Conservation (phyloP, 2,797 vertebrate genomes). For the Etheostoma perlongum region DNA sequence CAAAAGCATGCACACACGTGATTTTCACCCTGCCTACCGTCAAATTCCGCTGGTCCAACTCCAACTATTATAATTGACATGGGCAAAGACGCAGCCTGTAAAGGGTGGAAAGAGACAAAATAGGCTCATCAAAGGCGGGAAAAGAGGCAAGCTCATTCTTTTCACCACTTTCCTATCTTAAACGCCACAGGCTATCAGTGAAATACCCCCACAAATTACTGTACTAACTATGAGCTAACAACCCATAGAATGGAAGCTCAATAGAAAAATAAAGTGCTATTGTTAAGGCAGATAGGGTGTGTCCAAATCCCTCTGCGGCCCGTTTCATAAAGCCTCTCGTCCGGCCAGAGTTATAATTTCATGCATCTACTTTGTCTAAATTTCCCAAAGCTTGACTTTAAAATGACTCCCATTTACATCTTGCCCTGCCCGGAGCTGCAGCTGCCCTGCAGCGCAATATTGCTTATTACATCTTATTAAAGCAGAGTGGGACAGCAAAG, state of each 20-base stretch:
- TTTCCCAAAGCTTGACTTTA: conserved; percentile 62
- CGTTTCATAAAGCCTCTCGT: conserved; percentile 28
- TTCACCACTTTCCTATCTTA: conserved; percentile 56
- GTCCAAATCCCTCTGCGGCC: conserved; percentile 31
- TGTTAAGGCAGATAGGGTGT: conserved; percentile 38
- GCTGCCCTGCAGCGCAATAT: conserved; percentile 51
- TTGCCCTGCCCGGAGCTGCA: conserved; percentile 40
- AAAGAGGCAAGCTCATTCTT: conserved; percentile 14
- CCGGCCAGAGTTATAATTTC: conserved; percentile 64
- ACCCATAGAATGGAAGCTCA: conserved; percentile 30
- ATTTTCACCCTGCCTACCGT: conserved; percentile 87
- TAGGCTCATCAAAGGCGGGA: conserved; percentile 31
- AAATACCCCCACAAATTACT: conserved; percentile 41
- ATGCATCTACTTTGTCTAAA: conserved; percentile 68
- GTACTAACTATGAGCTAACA: conserved; percentile 27
- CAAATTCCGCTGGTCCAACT: conserved; percentile 98
- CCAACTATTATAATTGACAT: conserved; percentile 99
- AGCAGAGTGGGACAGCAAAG: conserved; percentile 49
- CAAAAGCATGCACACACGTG: conserved; percentile 7
- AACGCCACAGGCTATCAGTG: conserved; percentile 47
- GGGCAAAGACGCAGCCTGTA: conserved; percentile 90
- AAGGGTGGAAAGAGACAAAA: conserved; percentile 46
- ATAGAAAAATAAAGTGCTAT: conserved; percentile 19
- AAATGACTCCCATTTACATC: conserved; percentile 72
- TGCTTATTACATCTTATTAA: conserved; percentile 70